Evolutionary conservation across 2,888 invertebrate species (phyloP).

Genomic region (Aricia artaxerxes): DNA sequence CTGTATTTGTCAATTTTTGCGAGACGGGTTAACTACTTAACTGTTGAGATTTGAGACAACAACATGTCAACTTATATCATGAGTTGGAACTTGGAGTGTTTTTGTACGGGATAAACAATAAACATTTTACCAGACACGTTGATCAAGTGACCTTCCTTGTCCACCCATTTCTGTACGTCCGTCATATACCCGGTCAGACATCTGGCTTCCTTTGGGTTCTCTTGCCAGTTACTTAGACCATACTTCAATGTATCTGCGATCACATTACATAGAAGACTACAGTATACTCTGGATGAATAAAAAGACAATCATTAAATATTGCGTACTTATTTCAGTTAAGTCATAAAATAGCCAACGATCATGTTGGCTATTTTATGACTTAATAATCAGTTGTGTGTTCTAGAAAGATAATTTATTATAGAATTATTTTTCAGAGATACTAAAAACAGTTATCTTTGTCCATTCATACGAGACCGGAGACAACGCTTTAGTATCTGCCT

Average conservation of each 20-base stretch:
- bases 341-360: neutral
- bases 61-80: no score
- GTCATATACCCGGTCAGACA: constrained; percentile 69
- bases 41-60: no score
- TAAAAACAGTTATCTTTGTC: neutral
- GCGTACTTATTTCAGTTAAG: neutral
- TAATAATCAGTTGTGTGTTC: neutral
- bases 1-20: no score
- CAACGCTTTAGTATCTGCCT: neutral
- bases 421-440: neutral
- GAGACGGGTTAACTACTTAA: no score
- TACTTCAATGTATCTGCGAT: constrained; percentile 23
- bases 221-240: constrained; percentile 11
- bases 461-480: neutral
- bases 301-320: neutral
- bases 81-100: no score
- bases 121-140: constrained; percentile 47
- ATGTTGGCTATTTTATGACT: no score
- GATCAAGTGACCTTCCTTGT: constrained; percentile 51
- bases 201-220: constrained; percentile 19
- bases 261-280: constrained; percentile 32
- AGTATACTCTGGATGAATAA: constrained; percentile 34
- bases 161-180: constrained; percentile 65
- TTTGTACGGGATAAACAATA: neutral
- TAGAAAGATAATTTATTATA: neutral